Base-by-base conservation (phyloP, 2,113 vertebrate species). In the Heloderma charlesbogerti region DNA sequence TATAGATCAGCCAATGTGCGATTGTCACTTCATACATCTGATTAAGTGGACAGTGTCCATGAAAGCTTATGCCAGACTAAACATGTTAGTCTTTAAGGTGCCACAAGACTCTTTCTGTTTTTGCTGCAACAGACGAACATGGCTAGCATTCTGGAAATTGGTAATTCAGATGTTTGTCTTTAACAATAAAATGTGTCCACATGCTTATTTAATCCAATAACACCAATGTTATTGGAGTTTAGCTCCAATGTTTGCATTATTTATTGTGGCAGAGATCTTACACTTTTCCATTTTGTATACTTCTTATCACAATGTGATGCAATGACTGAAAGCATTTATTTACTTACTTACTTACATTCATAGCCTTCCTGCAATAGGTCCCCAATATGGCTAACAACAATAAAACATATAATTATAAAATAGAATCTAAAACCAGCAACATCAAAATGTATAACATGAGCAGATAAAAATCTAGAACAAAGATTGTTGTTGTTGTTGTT, bases 171-270 rank as follows among this genome's bases (percentile, higher is more conserved):
- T 92, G 92, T 54, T 91, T 54, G 60, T 92, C 4, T 85, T 43
- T 43, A 91, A 4, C 4, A 51, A 40, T 75, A 94, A 63, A 94
- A 60, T 60, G 87, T 82, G 66, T 87, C 90, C 90, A 7, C 92
- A 85, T 91, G 79, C 72, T 51, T 89, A 51, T 15, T 4, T 25
- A 2, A n/a, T n/a, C n/a, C n/a, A n/a, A n/a, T n/a, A n/a, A n/a
- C n/a, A n/a, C n/a, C n/a, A n/a, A 34, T 85, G 63, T 9, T 54
- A 10, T 9, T 91, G n/a, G n/a, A n/a, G n/a, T n/a, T n/a, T n/a
- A n/a, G n/a, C 80, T 91, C 66, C 78, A 31, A 29, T 69, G 91
- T 94, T 92, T 67, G 87, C 63, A 29, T 54, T 86, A 57, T 66
- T 90, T 51, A 90, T 60, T 89, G 45, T 15, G 29, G 54, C 18